Conservation (phyloP, 2,888 invertebrate genomes). For the Pseudanteris insignis region DNA sequence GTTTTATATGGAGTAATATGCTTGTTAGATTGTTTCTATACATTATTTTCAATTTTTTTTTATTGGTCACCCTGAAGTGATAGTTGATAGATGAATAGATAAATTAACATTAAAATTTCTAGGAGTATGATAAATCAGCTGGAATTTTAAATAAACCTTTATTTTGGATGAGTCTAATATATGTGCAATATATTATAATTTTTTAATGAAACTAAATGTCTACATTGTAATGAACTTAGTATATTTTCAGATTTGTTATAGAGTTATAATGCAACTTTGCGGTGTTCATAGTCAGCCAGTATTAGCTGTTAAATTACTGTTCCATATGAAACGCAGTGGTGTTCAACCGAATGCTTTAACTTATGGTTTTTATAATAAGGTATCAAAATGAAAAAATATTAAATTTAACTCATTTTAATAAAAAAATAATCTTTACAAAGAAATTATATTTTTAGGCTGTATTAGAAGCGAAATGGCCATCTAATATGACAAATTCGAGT, state of each 20-base stretch:
- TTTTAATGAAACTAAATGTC: neutral
- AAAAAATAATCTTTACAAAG: too few species aligned
- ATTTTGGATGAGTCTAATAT: too few species aligned
- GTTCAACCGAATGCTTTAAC: constrained; percentile 97
- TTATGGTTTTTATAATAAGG: constrained; percentile 85
- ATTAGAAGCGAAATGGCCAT: constrained; percentile 94
- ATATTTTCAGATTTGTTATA: constrained; percentile 87
- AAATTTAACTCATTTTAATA: constrained; percentile 3
- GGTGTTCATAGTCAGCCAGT: constrained; percentile 94
- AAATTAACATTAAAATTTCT: too few species aligned
- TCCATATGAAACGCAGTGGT: constrained; percentile 91
- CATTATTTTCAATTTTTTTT: too few species aligned
- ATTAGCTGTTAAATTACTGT: constrained; percentile 89
- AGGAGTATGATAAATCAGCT: too few species aligned
- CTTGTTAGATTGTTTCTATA: too few species aligned
- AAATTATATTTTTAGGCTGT: constrained; percentile 75
- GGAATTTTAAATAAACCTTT: constrained; percentile 47
- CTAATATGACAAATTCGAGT: constrained; percentile 81
- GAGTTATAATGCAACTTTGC: constrained; percentile 98
- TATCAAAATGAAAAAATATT: constrained; percentile 20
- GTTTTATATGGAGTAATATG: too few species aligned
- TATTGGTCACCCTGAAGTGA: too few species aligned
- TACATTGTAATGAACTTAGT: too few species aligned
- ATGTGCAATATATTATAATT: too few species aligned
- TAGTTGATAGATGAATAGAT: too few species aligned